These are phyloP conservation scores for Nomada flava DNA, from an alignment of 2,888 invertebrate genomes.

Conservation along the genomic window DNA sequence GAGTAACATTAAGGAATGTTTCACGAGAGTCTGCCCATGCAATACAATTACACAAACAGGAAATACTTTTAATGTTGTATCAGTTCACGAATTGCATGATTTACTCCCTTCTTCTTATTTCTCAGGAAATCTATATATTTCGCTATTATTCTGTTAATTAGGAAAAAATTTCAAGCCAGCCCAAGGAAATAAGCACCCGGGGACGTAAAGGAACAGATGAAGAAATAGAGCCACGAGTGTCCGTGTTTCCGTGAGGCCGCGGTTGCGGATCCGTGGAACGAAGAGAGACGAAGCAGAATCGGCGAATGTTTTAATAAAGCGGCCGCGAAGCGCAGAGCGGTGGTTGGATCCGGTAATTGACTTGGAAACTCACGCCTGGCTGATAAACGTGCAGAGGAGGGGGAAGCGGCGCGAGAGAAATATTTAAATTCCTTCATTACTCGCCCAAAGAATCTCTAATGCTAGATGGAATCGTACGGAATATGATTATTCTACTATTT, in stretches of 20 bases:
- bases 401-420: conserved; percentile 69
- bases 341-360: conserved; percentile 79
- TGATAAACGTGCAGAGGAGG: conserved; percentile 38
- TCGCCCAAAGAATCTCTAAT: conserved; percentile 79
- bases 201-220: conserved; percentile 11
- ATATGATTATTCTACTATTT: conserved; percentile 80
- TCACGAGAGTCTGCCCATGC: too few relatives aligned
- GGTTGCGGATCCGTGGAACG: conserved; percentile 40
- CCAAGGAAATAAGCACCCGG: conserved; percentile 29
- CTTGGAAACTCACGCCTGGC: conserved; percentile 76
- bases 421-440: conserved; percentile 82
- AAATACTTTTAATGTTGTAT: too few relatives aligned
- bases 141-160: too few relatives aligned
- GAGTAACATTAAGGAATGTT: too few relatives aligned
- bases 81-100: too few relatives aligned
- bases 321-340: conserved; percentile 71
- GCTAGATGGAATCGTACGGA: conserved; percentile 76
- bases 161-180: neutral
- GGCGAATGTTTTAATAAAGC: conserved; percentile 79
- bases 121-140: too few relatives aligned
- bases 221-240: conserved; percentile 40
- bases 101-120: too few relatives aligned
- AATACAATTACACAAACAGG: too few relatives aligned
- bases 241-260: conserved; percentile 47
- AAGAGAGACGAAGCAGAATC: conserved; percentile 47